Evolutionary conservation across 2,888 invertebrate species (phyloP).

Genomic region (Lumbricus terrestris): DNA sequence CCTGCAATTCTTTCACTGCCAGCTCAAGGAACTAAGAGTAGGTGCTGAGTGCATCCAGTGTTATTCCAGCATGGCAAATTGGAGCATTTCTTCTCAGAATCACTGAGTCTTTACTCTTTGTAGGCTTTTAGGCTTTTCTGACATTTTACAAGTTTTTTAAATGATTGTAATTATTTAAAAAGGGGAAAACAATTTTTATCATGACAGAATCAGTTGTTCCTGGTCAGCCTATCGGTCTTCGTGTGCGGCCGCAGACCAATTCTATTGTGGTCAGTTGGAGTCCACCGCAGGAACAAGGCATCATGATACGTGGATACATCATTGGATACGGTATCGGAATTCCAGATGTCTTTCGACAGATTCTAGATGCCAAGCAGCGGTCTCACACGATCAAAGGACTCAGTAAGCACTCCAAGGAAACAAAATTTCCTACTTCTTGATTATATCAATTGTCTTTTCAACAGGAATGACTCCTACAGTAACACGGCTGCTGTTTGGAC

Average conservation of each 20-base stretch:
- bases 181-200: not conserved
- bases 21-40: too few relatives aligned
- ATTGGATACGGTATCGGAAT: constrained; percentile 95
- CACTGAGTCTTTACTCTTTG: not conserved
- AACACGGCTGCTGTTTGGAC: not conserved
- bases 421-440: not conserved
- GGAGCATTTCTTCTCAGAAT: not conserved
- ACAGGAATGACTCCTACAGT: not conserved
- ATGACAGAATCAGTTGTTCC: constrained; percentile 69
- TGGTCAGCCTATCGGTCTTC: constrained; percentile 77
- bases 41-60: too few relatives aligned
- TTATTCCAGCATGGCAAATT: too few relatives aligned
- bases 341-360: constrained; percentile 80
- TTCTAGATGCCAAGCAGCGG: constrained; percentile 78
- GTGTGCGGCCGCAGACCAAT: constrained; percentile 77
- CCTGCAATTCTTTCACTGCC: too few relatives aligned
- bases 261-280: constrained; percentile 88
- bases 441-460: not conserved
- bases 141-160: not conserved
- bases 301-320: constrained; percentile 83
- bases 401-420: constrained; percentile 63
- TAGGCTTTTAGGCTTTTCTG: not conserved
- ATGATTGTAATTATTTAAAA: too few relatives aligned
- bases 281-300: constrained; percentile 74
- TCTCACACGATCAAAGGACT: constrained; percentile 77